Evolutionary conservation across 2,888 invertebrate species (phyloP), one percentile per base, ranked within the genome.

Genomic region (Scotopteryx bipunctaria): DNA sequence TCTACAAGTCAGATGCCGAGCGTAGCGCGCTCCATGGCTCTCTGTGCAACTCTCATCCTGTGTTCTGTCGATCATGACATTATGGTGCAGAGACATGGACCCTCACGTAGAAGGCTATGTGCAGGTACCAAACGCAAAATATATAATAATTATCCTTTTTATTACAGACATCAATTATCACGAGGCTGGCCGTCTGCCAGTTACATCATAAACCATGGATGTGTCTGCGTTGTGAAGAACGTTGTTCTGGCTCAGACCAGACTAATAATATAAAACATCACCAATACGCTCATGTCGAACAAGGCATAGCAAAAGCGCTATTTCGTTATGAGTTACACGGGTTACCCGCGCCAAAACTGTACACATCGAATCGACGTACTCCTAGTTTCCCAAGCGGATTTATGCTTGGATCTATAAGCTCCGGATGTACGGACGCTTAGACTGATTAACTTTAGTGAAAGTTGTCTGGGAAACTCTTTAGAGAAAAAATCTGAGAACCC

Each of bases 331-430:
- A 79, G 71, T 77, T 79, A 80, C 77, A 79, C 72, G 69, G 74
- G 70, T 67, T n/a, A 59, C 55, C 65, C 63, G 74, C 74, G 81
- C 83, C 81, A 83, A 82, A 83, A 80, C 71, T 69, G 68, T 76
- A 78, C 77, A 74, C 78, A 66, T 76, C 74, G 76, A 73, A 76
- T 76, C 73, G 65, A 63, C 68, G 73, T 73, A 69, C 71, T 73
- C 73, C 76, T 79, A 73, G 73, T 78, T 81, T 79, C 72, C 71
- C 71, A 73, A 80, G 75, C 79, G 81, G 80, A 84, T 85, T 84
- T 85, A 85, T 81, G 76, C 70, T 71, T 64, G 72, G 71, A 78
- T 77, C 77, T 71, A 75, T 75, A 75, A 59, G 52, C 55, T 69
- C 61, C 59, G 55, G 66, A 74, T 71, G 75, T 61, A 83, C 76